Base-by-base conservation (phyloP, 1,140 invertebrate species). In the Drosophila persimilis region DNA sequence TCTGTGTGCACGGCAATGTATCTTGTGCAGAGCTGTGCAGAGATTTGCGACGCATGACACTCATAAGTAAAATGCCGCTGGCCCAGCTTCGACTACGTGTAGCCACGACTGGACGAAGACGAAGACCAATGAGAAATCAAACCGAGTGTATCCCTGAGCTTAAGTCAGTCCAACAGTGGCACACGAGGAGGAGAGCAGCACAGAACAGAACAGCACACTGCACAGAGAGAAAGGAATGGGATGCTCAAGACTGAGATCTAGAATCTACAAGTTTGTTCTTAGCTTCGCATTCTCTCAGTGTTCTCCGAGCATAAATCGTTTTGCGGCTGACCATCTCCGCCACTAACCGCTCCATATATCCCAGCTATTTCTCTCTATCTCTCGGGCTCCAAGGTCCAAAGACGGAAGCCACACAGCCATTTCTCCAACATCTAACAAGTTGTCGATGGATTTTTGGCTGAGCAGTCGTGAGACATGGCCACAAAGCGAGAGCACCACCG, bases 31-130 rank as follows among this genome's bases (percentile, higher is more conserved):
- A 73, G 57, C 58, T 64, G 67, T 59, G 81, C 77, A 67, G 63
- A 86, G 83, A 85, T 85, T 78, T 85, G 66, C 59, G 46, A 84
- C 75, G 71, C 80, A 84, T 86, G 81, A 79, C 81, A 81, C 64
- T 86, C 81, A 86, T 86, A 86, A 86, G 81, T 81, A 81, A 86
- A 85, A 86, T 74, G 73, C 77, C 77, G 44, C 31, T 58, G 57
- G 77, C 58, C 47, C 45, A 17, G 59, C 47, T 48, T 4, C 44
- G 48, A 29, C 45, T 45, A 60, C 70, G 73, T 77, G 74, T 52
- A 54, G 39, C 41, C 55, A 22, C 55, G 48, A 48, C 51, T 45
- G 53, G 41, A 58, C 41, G 22, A 69, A 35, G 52, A 69, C 66
- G 22, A 69, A 35, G 52, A 69, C 66, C 65, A 80, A 72, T 57